These are phyloP conservation scores for Litoditis marina DNA, from an alignment of 2,888 invertebrate genomes.

Conservation along the genomic window DNA sequence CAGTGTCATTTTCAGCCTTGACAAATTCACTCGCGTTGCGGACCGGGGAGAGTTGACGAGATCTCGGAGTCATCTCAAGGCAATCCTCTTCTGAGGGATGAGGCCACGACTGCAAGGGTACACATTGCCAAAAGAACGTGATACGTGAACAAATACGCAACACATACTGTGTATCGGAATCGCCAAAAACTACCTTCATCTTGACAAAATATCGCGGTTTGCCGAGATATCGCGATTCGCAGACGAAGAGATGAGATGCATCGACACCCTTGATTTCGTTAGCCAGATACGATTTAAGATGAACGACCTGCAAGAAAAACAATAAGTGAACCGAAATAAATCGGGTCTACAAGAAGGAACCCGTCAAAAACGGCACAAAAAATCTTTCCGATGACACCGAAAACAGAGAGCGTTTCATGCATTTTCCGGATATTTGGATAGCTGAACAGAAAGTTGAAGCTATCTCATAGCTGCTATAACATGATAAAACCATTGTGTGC, in stretches of 20 bases:
- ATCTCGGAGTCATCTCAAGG: slow-evolving; percentile 71
- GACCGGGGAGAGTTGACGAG: slow-evolving; percentile 61
- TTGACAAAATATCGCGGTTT: slow-evolving; percentile 85
- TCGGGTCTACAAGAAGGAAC: background rate
- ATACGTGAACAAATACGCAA: background rate
- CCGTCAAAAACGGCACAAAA: too few relatives aligned
- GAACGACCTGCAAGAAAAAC: slow-evolving; percentile 15
- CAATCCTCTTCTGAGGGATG: slow-evolving; percentile 63
- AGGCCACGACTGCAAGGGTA: slow-evolving; percentile 44
- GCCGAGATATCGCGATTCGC: slow-evolving; percentile 88
- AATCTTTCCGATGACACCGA: too few relatives aligned
- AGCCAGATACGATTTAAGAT: slow-evolving; percentile 75
- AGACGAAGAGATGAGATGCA: slow-evolving; percentile 91
- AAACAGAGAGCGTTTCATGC: too few relatives aligned
- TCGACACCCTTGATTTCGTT: slow-evolving; percentile 83
- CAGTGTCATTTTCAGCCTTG: slow-evolving; percentile 12
- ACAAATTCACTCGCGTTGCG: slow-evolving; percentile 11
- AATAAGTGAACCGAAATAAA: background rate
- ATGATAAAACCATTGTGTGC: background rate
- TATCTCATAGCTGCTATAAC: slow-evolving; percentile 2
- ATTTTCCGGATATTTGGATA: too few relatives aligned
- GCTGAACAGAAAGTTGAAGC: too few relatives aligned
- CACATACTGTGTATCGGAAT: background rate
- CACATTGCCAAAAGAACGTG: background rate
- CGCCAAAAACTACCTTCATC: slow-evolving; percentile 67